Conservation (phyloP, 2,888 invertebrate species). For the Acholoe squamosa region DNA sequence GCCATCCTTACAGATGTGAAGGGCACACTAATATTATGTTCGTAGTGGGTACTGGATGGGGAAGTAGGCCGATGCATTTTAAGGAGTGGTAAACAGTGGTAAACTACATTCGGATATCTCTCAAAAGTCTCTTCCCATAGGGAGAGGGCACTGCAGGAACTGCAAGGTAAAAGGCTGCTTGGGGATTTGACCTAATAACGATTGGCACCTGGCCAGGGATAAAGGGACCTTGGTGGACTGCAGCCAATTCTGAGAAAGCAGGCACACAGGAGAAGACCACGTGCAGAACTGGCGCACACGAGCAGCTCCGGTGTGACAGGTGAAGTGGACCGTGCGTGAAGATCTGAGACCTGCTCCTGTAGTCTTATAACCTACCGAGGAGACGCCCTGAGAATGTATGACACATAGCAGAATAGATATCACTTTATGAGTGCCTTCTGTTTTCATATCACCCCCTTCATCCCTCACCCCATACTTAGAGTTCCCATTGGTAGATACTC, state of each 20-base stretch:
- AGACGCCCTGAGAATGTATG: no score
- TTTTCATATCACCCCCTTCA: not conserved
- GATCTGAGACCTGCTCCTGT: not conserved
- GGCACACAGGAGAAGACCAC: no score
- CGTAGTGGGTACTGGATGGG: not conserved
- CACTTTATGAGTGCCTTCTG: no score
- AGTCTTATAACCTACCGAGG: no score
- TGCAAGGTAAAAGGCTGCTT: not conserved
- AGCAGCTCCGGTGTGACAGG: not conserved
- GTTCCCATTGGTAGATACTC: not conserved
- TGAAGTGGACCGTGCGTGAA: not conserved
- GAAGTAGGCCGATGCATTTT: not conserved
- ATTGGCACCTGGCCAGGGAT: not conserved
- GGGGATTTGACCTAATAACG: not conserved
- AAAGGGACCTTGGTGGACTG: not conserved
- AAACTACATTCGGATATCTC: not conserved
- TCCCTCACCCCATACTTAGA: not conserved
- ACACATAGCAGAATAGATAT: no score
- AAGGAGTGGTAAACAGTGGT: not conserved
- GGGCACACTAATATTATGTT: slow-evolving; percentile 2
- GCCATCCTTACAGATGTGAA: not conserved
- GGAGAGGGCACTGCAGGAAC: not conserved
- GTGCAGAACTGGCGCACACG: not conserved
- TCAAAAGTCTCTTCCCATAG: not conserved
- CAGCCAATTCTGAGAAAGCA: not conserved